Evolutionary conservation across 2,113 vertebrate species (phyloP), one percentile per base, ranked within the genome.

Genomic region (Sprattus sprattus): DNA sequence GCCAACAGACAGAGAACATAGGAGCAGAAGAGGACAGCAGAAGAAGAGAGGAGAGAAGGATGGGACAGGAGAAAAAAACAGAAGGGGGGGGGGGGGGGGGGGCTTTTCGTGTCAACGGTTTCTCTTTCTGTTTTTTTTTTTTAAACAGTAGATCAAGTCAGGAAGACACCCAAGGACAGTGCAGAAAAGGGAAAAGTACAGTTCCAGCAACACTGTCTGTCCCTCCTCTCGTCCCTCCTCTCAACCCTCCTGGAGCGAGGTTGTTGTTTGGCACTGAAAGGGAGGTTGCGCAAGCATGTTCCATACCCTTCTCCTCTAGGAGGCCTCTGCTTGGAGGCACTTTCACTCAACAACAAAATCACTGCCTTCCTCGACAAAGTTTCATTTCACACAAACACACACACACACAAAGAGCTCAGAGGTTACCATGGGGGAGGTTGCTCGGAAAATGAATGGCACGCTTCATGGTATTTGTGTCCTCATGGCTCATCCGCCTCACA

Each of bases 1-100:
- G 7, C 60, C 2, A 25, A 8, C 50, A 83, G 85, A 85, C 85
- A 88, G 25, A 83, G 84, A 87, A 78, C 81, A 75, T 84, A 89
- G 6, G 20, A 81, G 20, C 84, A 20, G 75, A 0, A 39, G 3
- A 81, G 32, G 71, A 49, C 25, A n/a, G 83, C 83, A 85, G 71
- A 75, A n/a, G 83, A 85, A 85, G 71, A 75, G 86, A 89, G 6
- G 20, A 81, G 20, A 87, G 25, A 75, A 0, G 49, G 6, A 81
- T 39, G 71, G 49, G 45, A 3, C 0, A 32, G 45, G 44, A 18
- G n/a, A 81, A 85, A 85, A 82, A 28, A 22, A 57, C 0, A 84
- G n/a, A 87, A n/a, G 28, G 75, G 11, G 28, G 75, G 82, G 49
- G 4, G 3, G 78, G 10, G 80, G 20, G 54, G 45, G 20, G 46